A percentile compares a stretch with the other conserved stretches of the same genome.
Evolutionary conservation across 2,888 invertebrate genomes (phyloP).

Genomic region (Campaea margaritaria): DNA sequence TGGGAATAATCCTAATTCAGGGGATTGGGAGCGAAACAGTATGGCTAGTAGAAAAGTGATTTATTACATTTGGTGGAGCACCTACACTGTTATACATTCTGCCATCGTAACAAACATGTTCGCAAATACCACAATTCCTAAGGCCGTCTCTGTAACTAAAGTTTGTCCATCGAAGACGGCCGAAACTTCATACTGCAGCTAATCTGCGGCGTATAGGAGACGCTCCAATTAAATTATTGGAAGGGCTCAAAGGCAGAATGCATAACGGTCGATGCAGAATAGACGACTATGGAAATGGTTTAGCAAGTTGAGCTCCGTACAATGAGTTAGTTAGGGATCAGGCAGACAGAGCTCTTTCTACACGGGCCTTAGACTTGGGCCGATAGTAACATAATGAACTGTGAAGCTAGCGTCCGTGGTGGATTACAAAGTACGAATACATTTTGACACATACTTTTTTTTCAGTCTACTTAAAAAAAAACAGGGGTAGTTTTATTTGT

Average conservation of each 20-base stretch:
- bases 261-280: slow-evolving; percentile 63
- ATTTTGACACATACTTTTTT: no score
- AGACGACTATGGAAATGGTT: slow-evolving; percentile 67
- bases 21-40: no score
- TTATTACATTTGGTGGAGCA: no score
- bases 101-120: no score
- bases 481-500: no score
- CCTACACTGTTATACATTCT: no score
- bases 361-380: not conserved
- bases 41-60: no score
- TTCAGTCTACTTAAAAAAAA: no score
- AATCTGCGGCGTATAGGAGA: slow-evolving; percentile 50
- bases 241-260: slow-evolving; percentile 77
- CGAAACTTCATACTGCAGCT: slow-evolving; percentile 54
- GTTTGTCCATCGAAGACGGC: slow-evolving; percentile 63
- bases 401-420: not conserved
- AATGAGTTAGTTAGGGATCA: slow-evolving; percentile 48
- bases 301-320: slow-evolving; percentile 54
- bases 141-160: slow-evolving; percentile 47
- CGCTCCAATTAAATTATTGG: slow-evolving; percentile 79
- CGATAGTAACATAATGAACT: not conserved
- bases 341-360: slow-evolving; percentile 9
- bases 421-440: no score
- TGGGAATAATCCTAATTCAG: no score
- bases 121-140: not conserved